Evolutionary conservation across 92 coral and sea anemone genomes (phyloP), one percentile per base, ranked within the genome.

Genomic region (Muricea muricata): DNA sequence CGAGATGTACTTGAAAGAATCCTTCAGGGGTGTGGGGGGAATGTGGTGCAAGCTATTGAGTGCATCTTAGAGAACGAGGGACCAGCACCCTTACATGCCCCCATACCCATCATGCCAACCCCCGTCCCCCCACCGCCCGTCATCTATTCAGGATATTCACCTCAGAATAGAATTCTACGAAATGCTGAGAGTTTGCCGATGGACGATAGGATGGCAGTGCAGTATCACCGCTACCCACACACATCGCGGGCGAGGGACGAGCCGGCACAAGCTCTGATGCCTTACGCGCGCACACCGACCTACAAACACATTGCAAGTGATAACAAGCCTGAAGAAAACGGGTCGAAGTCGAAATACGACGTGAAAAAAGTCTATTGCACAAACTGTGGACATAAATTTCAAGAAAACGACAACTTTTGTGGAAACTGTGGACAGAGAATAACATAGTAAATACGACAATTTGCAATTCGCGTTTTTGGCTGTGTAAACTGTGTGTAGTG

Each of bases 31-130:
- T 96, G 99, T 41, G 93, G 96, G 12, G 98, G 95, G 23, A 94
- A 86, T 81, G 88, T 93, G 17, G 97, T 96, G 28, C 98, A 96
- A 63, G 80, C 98, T 60, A 96, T 96, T 26, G 99, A 96, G 83
- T 92, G 94, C 54, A 78, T 78, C 12, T 57, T 78, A 29, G 83
- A 78, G 34, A 78, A 78, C 71, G 67, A 56, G 63, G 63, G 50
- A 30, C 78, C 80, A 12, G 47, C 42, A 18, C 65, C 50, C 28
- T 17, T 78, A 18, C 71, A 78, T 39, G 71, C 83, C 2, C 83
- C 83, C 4, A 78, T 78, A 35, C 71, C 83, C 14, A 24, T 78
- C 31, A 34, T 78, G 54, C 83, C 83, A 33, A 57, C 39, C 83
- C 83, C 83, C n/a, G 33, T 4, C 4, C 83, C 23, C 55, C 46